Evolutionary conservation across 2,888 invertebrate species (phyloP).

Genomic region (Eubasilissa splendida): DNA sequence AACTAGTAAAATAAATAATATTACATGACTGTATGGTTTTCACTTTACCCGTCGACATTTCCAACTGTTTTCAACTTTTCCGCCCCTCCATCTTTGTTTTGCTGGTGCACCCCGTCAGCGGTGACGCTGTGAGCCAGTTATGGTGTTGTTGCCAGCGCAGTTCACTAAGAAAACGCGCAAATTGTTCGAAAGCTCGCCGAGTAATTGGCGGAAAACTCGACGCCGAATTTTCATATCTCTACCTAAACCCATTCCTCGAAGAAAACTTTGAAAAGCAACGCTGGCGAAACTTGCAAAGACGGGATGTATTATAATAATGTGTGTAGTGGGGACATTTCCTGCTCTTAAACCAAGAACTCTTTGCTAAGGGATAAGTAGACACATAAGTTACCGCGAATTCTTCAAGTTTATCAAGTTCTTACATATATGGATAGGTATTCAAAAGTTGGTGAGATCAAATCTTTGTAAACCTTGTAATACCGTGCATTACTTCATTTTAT

Average conservation of each 20-base stretch:
- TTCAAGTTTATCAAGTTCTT: constrained; percentile 33
- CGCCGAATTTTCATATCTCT: constrained; percentile 50
- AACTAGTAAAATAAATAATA: no score
- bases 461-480: constrained; percentile 18
- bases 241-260: constrained; percentile 13
- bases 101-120: no score
- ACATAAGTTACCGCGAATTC: constrained; percentile 7
- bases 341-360: background rate
- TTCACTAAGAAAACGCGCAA: background rate
- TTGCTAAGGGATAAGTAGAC: no score
- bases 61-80: no score
- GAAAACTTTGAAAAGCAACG: background rate
- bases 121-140: background rate
- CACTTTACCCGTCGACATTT: no score
- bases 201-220: constrained; percentile 49
- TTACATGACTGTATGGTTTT: no score
- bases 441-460: constrained; percentile 10
- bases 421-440: background rate
- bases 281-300: background rate
- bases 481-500: constrained; percentile 1
- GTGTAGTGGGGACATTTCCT: constrained; percentile 8
- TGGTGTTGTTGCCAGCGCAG: background rate
- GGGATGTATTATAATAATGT: background rate
- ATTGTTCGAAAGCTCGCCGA: constrained; percentile 44
- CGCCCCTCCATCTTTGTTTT: no score